These are phyloP conservation scores for Anthopleura xanthogrammica DNA, from an alignment of 92 coral and sea anemone genomes.

Conservation along the genomic window DNA sequence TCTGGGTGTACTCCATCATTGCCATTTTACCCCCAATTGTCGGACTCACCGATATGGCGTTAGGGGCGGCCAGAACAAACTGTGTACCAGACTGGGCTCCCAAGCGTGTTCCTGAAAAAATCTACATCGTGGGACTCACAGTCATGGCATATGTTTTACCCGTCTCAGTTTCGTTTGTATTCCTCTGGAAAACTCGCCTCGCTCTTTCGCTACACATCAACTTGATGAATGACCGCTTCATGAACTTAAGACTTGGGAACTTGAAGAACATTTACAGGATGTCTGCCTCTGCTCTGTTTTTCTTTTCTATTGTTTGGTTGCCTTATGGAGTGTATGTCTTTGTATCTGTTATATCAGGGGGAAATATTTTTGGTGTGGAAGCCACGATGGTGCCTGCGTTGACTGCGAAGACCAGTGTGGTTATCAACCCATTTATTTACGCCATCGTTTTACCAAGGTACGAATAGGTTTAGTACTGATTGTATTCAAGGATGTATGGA, in stretches of 20 bases:
- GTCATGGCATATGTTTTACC: slow-evolving; percentile 53
- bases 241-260: slow-evolving; percentile 22
- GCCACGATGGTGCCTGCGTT: too few relatives aligned
- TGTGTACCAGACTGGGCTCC: slow-evolving; percentile 70
- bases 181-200: slow-evolving; percentile 29
- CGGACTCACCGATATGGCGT: slow-evolving; percentile 48
- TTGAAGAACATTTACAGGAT: slow-evolving; percentile 14
- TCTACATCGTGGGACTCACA: slow-evolving; percentile 44
- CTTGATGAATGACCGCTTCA: slow-evolving; percentile 10
- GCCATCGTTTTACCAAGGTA: too few relatives aligned
- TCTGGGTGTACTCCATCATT: slow-evolving; percentile 55
- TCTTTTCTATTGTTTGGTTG: too few relatives aligned
- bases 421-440: too few relatives aligned
- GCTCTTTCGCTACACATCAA: slow-evolving; percentile 18
- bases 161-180: slow-evolving; percentile 33
- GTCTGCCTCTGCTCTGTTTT: too few relatives aligned
- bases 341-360: too few relatives aligned
- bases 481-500: too few relatives aligned
- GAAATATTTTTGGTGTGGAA: too few relatives aligned
- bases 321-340: too few relatives aligned
- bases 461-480: too few relatives aligned
- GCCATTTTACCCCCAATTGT: slow-evolving; percentile 59
- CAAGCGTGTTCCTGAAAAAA: slow-evolving; percentile 17
- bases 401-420: too few relatives aligned
- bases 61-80: slow-evolving; percentile 47